Base-by-base conservation (phyloP, 2,797 vertebrate species). In the Paguma larvata region DNA sequence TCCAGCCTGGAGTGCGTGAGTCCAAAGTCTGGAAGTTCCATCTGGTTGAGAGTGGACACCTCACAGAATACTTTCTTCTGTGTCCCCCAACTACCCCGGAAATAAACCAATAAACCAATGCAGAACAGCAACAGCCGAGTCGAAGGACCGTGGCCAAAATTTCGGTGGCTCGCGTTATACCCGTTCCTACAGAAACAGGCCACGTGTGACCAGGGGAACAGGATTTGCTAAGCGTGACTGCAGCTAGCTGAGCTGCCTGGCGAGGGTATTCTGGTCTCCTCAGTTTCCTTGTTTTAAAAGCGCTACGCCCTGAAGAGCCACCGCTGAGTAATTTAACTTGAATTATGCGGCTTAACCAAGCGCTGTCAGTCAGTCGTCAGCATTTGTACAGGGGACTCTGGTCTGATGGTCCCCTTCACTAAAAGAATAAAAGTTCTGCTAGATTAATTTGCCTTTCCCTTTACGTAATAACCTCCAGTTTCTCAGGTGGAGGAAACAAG, bases 241-340 rank as follows among this genome's bases (percentile, higher is more conserved):
- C 0, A 25, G 70, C 30, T 2, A 41, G 75, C 32, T 44, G 94
- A 95, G 85, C 53, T 16, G 16, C 72, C 38, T 27, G 32, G 65
- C 85, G n/a, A 19, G 59, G 46, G 59, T 30, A 56, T 46, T 72
- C 12, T 38, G 68, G 70, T n/a, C 85, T 96, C 70, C 34, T 27
- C 62, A 3, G 51, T 48, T 97, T 97, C 96, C 94, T 79, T 46
- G 80, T 97, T 97, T 95, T 65, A 77, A 78, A 78, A 90, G 84
- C 41, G 27, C 48, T 41, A 78, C 86, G 56, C 85, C 94, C 97
- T 25, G 34, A 78, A 90, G 75, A 87, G 79, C 62, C 9, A 14
- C 34, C 32, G 62, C 62, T 82, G 68, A 89, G 73, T 70, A 84
- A 89, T 23, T 92, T 59, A 88, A 75, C 51, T 15, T 30, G 75